Percentiles rank a stretch among this genome's conserved stretches.
phyloP scores from a whole-genome alignment of 2,888 invertebrate species.

The Cetonia aurata region DNA sequence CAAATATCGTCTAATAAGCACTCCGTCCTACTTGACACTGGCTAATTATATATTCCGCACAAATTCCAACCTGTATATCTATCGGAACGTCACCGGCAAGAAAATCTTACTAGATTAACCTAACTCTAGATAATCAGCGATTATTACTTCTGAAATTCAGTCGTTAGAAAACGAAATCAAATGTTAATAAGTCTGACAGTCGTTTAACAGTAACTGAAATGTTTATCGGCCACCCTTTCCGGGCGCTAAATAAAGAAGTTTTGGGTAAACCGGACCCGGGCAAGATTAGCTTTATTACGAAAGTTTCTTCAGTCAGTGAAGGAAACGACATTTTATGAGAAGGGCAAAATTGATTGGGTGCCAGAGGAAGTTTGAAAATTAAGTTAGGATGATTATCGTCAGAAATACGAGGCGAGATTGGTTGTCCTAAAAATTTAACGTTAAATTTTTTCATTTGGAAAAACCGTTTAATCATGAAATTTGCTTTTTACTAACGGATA shows the following conservation, averaged over 20 bases:
- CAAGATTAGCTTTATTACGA: conserved; percentile 22
- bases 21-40: too few species aligned
- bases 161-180: conserved; percentile 16
- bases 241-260: conserved; percentile 3
- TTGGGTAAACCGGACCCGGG: conserved; percentile 9
- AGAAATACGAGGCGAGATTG: too few species aligned
- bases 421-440: too few species aligned
- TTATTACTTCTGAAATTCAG: background rate
- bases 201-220: conserved; percentile 25
- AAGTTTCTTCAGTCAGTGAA: conserved; percentile 8
- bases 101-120: too few species aligned
- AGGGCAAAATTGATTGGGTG: conserved; percentile 23
- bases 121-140: too few species aligned
- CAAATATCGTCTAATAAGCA: too few species aligned
- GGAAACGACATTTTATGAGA: conserved; percentile 26
- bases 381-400: background rate
- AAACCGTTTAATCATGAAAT: too few species aligned
- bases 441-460: too few species aligned
- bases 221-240: conserved; percentile 19
- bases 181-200: conserved; percentile 12
- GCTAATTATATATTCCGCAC: too few species aligned
- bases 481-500: too few species aligned
- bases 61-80: too few species aligned
- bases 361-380: conserved; percentile 10
- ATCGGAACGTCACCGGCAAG: too few species aligned